phyloP scores from a whole-genome alignment of 1,140 invertebrate species.

The Tigriopus japonicus region DNA sequence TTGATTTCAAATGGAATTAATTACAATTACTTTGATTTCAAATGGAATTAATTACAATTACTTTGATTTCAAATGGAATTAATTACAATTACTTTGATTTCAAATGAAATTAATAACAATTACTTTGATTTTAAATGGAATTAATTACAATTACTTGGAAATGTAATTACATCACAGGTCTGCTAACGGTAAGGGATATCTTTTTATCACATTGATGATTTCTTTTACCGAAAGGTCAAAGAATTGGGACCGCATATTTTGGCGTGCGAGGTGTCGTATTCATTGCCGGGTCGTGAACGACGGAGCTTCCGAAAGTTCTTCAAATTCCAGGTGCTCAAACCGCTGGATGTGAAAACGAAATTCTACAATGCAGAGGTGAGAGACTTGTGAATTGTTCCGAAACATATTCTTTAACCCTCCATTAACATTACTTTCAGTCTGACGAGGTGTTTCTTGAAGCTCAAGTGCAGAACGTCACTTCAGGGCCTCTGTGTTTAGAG shows the following conservation, averaged over 20 bases:
- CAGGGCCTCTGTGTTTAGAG: conserved; percentile 69
- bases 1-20: too few species aligned
- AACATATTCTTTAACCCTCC: neutral
- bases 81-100: too few species aligned
- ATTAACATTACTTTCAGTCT: conserved; percentile 34
- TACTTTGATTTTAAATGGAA: too few species aligned
- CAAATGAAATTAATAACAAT: too few species aligned
- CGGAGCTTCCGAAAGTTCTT: conserved; percentile 75
- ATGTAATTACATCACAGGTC: too few species aligned
- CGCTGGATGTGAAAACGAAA: conserved; percentile 94
- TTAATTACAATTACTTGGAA: too few species aligned
- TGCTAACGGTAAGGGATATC: too few species aligned
- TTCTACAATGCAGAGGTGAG: conserved; percentile 83
- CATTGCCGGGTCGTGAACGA: conserved; percentile 41
- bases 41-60: too few species aligned
- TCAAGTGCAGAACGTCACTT: conserved; percentile 85
- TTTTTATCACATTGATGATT: too few species aligned
- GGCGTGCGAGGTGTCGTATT: conserved; percentile 87
- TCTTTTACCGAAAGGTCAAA: conserved; percentile 94
- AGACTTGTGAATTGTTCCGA: too few species aligned
- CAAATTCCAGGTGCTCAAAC: conserved; percentile 94
- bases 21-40: too few species aligned
- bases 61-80: too few species aligned
- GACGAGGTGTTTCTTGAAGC: conserved; percentile 94
- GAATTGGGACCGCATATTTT: conserved; percentile 92